Evolutionary conservation across 92 coral and sea anemone genomes (phyloP).

Genomic region (Zoanthus gigantus): DNA sequence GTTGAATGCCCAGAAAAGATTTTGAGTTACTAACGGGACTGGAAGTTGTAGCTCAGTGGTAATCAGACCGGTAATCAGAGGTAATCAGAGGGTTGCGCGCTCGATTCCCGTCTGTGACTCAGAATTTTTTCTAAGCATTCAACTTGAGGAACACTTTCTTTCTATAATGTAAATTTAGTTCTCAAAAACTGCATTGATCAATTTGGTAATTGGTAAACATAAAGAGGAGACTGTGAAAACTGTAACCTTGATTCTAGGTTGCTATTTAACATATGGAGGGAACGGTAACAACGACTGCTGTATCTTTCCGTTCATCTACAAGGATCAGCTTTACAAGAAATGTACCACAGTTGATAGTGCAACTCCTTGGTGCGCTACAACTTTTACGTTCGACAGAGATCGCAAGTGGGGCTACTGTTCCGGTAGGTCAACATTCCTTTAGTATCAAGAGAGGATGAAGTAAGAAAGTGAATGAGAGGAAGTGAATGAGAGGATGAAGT

Average conservation of each 20-base stretch:
- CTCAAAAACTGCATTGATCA: neutral
- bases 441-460: neutral
- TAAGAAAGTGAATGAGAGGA: too few relatives aligned
- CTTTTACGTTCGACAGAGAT: constrained; percentile 65
- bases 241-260: constrained; percentile 18
- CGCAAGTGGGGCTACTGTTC: constrained; percentile 74
- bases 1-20: too few relatives aligned
- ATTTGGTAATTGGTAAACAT: neutral
- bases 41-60: too few relatives aligned
- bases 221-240: neutral
- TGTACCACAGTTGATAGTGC: constrained; percentile 62
- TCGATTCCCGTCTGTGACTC: too few relatives aligned
- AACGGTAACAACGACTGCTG: constrained; percentile 67
- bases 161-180: too few relatives aligned
- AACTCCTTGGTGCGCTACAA: constrained; percentile 76
- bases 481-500: too few relatives aligned
- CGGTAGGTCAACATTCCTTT: constrained; percentile 26
- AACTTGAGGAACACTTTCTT: too few relatives aligned
- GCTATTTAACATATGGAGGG: constrained; percentile 65
- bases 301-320: constrained; percentile 66
- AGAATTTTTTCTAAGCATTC: too few relatives aligned
- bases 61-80: too few relatives aligned
- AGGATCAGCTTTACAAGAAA: constrained; percentile 40
- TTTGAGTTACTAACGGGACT: too few relatives aligned
- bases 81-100: too few relatives aligned